phyloP scores from a whole-genome alignment of 92 coral and sea anemone species.

The Paragorgia papillata region DNA sequence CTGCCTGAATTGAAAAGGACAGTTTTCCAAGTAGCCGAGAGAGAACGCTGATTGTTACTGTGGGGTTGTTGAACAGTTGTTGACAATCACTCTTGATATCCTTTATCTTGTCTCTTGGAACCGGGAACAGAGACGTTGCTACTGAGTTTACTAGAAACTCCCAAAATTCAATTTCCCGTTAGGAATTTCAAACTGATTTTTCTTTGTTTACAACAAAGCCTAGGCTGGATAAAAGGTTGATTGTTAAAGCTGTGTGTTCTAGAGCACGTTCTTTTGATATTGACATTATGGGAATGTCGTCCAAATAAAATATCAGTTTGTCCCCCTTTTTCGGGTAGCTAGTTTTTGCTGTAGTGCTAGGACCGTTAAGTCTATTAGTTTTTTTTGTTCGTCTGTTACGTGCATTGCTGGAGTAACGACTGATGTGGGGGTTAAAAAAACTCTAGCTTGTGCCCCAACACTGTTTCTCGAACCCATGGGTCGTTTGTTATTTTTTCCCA shows the following conservation, averaged over 20 bases:
- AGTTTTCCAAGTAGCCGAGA: conserved; percentile 49
- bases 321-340: conserved; percentile 37
- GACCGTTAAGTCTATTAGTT: conserved; percentile 13
- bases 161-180: conserved; percentile 25
- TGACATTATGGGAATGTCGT: conserved; percentile 54
- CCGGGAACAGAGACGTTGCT: conserved; percentile 38
- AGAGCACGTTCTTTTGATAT: conserved; percentile 2
- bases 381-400: not conserved
- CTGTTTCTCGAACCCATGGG: conserved; percentile 24
- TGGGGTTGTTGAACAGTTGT: conserved; percentile 20
- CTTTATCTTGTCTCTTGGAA: conserved; percentile 46
- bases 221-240: too few species aligned
- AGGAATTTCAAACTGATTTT: conserved; percentile 20
- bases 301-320: conserved; percentile 49
- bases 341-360: conserved; percentile 10
- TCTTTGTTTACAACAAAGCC: conserved; percentile 54
- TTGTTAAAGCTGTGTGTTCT: not conserved
- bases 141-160: conserved; percentile 39
- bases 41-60: conserved; percentile 41
- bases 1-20: conserved; percentile 56
- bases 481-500: too few species aligned
- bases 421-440: too few species aligned
- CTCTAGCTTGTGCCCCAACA: conserved; percentile 21
- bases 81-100: conserved; percentile 51
- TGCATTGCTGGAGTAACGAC: conserved; percentile 9